These are phyloP conservation scores for Cepaea nemoralis DNA, from an alignment of 1,140 invertebrate genomes.

Conservation along the genomic window DNA sequence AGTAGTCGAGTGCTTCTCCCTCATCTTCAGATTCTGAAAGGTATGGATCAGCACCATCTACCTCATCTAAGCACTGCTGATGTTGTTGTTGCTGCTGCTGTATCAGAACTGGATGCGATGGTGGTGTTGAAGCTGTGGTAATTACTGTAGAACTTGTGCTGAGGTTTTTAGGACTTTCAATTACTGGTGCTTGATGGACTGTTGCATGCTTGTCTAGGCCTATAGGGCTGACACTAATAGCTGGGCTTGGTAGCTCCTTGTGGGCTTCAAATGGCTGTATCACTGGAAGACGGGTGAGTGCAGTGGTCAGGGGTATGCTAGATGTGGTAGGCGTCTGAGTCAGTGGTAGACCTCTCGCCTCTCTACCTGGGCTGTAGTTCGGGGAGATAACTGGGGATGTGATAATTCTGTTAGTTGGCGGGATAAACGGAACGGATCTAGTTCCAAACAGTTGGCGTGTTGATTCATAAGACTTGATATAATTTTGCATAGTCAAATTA, in stretches of 20 bases:
- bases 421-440: slow-evolving; percentile 58
- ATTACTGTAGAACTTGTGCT: slow-evolving; percentile 60
- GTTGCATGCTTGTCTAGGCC: slow-evolving; percentile 27
- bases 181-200: slow-evolving; percentile 49
- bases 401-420: slow-evolving; percentile 55
- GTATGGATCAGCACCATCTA: slow-evolving; percentile 16
- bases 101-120: slow-evolving; percentile 22
- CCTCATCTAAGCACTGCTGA: slow-evolving; percentile 22
- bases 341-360: slow-evolving; percentile 53
- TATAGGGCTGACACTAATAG: slow-evolving; percentile 23
- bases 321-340: slow-evolving; percentile 55
- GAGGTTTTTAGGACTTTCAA: slow-evolving; percentile 66
- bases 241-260: slow-evolving; percentile 26
- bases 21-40: slow-evolving; percentile 28
- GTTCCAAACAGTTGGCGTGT: slow-evolving; percentile 59
- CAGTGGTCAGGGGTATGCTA: slow-evolving; percentile 71
- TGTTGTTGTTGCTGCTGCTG: slow-evolving; percentile 41
- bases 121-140: slow-evolving; percentile 49
- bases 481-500: slow-evolving; percentile 68
- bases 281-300: slow-evolving; percentile 87
- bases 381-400: slow-evolving; percentile 54
- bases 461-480: slow-evolving; percentile 64
- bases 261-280: slow-evolving; percentile 32
- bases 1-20: slow-evolving; percentile 56
- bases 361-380: slow-evolving; percentile 54